Evolutionary conservation across 2,797 vertebrate species (phyloP).

Genomic region (Enteromius afrohamiltoni): DNA sequence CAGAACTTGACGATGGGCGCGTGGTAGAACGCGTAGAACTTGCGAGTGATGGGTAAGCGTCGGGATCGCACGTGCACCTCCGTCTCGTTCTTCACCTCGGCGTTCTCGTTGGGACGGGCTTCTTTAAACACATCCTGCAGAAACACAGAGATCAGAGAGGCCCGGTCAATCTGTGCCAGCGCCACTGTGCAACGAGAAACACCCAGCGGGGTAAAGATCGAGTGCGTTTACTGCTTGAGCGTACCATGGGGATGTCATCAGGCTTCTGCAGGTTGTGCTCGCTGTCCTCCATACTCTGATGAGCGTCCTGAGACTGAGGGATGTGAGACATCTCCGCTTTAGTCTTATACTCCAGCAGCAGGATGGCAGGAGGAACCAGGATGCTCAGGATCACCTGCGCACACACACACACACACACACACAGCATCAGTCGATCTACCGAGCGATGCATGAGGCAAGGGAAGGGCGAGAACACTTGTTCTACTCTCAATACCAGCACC

Average conservation of each 20-base stretch:
- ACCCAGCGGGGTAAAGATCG: not conserved
- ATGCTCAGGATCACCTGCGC: conserved; percentile 96
- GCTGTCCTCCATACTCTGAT: conserved; percentile 98
- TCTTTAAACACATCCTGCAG: conserved; percentile 95
- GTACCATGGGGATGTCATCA: conserved; percentile 95
- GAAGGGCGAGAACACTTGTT: too few species aligned
- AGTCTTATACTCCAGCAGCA: conserved; percentile 97
- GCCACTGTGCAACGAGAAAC: too few species aligned
- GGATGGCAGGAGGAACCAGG: conserved; percentile 92
- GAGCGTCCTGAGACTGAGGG: conserved; percentile 96
- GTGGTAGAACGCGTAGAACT: conserved; percentile 97
- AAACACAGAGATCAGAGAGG: conserved; percentile 37
- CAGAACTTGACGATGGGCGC: conserved; percentile 99
- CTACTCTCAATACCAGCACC: too few species aligned
- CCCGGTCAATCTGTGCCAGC: not conserved
- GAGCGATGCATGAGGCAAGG: not conserved
- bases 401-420: conserved; percentile 52
- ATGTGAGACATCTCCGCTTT: conserved; percentile 99
- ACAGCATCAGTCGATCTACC: conserved; percentile 5
- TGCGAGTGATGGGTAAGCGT: conserved; percentile 91
- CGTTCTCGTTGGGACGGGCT: conserved; percentile 81
- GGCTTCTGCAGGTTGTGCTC: conserved; percentile 92
- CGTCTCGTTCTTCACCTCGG: conserved; percentile 85
- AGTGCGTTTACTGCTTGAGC: not conserved
- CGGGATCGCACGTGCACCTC: conserved; percentile 88